Evolutionary conservation across 2,888 invertebrate species (phyloP).

Genomic region (Sthenelais limicola): DNA sequence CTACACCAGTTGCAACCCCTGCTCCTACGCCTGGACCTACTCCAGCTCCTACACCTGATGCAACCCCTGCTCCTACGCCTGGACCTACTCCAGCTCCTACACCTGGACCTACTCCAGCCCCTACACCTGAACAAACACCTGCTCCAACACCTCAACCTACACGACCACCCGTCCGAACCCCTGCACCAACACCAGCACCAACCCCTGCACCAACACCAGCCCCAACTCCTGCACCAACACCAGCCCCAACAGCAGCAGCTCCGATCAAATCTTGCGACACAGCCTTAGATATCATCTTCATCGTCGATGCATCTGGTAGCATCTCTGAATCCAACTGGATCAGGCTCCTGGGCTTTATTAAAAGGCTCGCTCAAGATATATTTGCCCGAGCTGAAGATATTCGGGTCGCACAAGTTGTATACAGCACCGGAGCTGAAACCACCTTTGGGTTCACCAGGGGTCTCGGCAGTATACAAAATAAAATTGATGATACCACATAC

Average conservation of each 20-base stretch:
- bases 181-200: neutral
- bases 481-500: neutral
- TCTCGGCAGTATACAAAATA: neutral
- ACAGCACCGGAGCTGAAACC: neutral
- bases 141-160: too few species aligned
- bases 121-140: too few species aligned
- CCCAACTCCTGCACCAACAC: neutral
- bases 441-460: neutral
- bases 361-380: neutral
- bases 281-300: neutral
- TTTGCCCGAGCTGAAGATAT: neutral
- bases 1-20: too few species aligned
- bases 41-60: too few species aligned
- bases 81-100: too few species aligned
- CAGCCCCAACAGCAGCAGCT: too few species aligned
- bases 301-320: neutral
- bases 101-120: too few species aligned
- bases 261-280: too few species aligned
- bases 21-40: too few species aligned
- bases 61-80: too few species aligned
- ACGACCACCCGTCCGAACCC: too few species aligned
- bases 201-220: neutral
- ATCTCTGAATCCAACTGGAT: slow-evolving; percentile 19
- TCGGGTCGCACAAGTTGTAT: slow-evolving; percentile 11
- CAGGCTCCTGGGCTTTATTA: neutral